Percentiles rank a stretch among this genome's conserved stretches.
Evolutionary conservation across 2,797 vertebrate genomes (phyloP).

Genomic region (Cryptoblepharus egeriae): DNA sequence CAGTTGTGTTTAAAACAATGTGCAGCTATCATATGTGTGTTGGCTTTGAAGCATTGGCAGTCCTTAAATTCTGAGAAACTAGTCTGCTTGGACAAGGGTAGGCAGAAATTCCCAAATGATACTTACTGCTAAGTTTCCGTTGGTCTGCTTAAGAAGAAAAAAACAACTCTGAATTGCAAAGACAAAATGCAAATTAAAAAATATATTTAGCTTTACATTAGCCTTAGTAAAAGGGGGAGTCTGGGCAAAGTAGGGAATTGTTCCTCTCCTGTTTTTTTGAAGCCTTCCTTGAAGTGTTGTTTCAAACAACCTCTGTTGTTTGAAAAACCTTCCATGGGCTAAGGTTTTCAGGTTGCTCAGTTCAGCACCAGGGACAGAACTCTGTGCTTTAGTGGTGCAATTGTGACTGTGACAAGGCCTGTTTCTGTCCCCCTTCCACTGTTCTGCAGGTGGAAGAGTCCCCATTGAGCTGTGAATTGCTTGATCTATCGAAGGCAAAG

Average conservation of each 20-base stretch:
- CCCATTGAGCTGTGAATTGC: slow-evolving; percentile 1
- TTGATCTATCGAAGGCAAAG: slow-evolving; percentile 6
- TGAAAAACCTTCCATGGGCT: too few species aligned
- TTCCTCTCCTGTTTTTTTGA: neutral
- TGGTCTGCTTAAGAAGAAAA: neutral
- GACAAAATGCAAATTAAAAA: too few species aligned
- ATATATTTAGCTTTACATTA: neutral
- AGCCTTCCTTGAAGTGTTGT: neutral
- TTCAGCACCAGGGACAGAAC: neutral
- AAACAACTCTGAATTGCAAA: too few species aligned
- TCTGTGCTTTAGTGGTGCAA: too few species aligned
- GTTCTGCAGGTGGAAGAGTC: slow-evolving; percentile 15
- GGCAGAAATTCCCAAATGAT: neutral
- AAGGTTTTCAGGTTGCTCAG: neutral
- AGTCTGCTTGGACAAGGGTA: too few species aligned
- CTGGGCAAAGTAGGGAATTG: neutral
- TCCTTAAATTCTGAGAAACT: neutral
- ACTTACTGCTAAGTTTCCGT: neutral
- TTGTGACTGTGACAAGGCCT: neutral
- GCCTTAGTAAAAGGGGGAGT: neutral
- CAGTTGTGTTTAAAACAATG: neutral
- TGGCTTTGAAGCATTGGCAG: neutral
- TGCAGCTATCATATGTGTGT: neutral
- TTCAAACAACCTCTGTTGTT: neutral
- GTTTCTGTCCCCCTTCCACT: neutral